Evolutionary conservation across 2,888 invertebrate genomes (phyloP).

Genomic region (Lasioglossum figueresi): DNA sequence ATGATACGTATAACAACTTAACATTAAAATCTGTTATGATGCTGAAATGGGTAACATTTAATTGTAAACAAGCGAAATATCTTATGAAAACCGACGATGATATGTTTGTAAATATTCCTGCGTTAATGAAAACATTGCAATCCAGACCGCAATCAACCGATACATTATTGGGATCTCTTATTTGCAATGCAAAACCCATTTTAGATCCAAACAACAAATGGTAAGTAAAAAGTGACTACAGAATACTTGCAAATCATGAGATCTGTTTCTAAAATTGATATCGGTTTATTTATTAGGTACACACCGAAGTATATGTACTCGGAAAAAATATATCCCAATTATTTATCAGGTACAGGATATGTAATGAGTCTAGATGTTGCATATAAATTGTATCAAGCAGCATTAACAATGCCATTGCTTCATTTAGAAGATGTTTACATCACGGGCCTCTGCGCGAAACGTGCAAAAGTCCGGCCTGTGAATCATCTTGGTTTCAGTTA

Average conservation of each 20-base stretch:
- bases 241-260: not conserved
- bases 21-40: constrained; percentile 94
- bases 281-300: constrained; percentile 85
- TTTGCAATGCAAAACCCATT: constrained; percentile 91
- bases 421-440: constrained; percentile 92
- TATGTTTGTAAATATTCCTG: constrained; percentile 92
- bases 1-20: constrained; percentile 94
- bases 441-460: constrained; percentile 89
- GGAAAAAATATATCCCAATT: constrained; percentile 90
- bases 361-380: constrained; percentile 89
- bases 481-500: constrained; percentile 89
- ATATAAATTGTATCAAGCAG: constrained; percentile 87
- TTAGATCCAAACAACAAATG: constrained; percentile 91
- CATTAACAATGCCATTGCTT: constrained; percentile 88
- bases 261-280: not conserved
- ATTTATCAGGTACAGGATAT: constrained; percentile 93
- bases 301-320: constrained; percentile 92
- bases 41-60: constrained; percentile 91
- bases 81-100: constrained; percentile 95
- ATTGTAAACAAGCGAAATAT: constrained; percentile 88
- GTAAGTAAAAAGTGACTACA: constrained; percentile 83
- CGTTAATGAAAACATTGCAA: constrained; percentile 84
- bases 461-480: constrained; percentile 86
- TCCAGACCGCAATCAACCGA: constrained; percentile 80
- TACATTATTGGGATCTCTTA: constrained; percentile 90